These are phyloP conservation scores for Salvator merianae DNA, from an alignment of 2,113 vertebrate genomes.

Conservation along the genomic window DNA sequence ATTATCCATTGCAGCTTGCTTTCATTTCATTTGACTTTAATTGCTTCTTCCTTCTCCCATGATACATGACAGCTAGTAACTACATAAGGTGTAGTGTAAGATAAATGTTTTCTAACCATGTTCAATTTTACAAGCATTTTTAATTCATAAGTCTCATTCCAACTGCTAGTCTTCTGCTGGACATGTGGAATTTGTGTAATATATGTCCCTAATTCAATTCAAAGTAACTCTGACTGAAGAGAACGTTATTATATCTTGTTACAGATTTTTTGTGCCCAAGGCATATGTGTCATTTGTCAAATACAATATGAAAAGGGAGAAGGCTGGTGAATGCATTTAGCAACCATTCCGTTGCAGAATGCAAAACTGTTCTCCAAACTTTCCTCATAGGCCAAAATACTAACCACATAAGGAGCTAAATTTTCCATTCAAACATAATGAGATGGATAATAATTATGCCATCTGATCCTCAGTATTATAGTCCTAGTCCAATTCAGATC, in stretches of 20 bases:
- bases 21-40: not conserved
- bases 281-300: not conserved
- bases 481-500: not conserved
- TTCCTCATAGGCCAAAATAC: no score
- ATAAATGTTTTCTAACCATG: not conserved
- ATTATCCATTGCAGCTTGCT: not conserved
- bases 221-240: not conserved
- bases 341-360: no score
- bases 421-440: no score
- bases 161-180: not conserved
- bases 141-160: constrained; percentile 3
- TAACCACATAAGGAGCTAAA: no score
- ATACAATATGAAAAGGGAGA: not conserved
- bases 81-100: not conserved
- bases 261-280: not conserved
- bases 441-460: not conserved
- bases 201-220: constrained; percentile 9
- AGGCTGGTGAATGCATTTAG: not conserved
- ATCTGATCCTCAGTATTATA: not conserved
- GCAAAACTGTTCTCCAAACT: no score
- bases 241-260: not conserved
- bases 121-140: constrained; percentile 3
- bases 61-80: not conserved
- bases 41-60: no score
- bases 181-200: not conserved